phyloP scores from a whole-genome alignment of 2,888 invertebrate species.

The Pyralis farinalis region DNA sequence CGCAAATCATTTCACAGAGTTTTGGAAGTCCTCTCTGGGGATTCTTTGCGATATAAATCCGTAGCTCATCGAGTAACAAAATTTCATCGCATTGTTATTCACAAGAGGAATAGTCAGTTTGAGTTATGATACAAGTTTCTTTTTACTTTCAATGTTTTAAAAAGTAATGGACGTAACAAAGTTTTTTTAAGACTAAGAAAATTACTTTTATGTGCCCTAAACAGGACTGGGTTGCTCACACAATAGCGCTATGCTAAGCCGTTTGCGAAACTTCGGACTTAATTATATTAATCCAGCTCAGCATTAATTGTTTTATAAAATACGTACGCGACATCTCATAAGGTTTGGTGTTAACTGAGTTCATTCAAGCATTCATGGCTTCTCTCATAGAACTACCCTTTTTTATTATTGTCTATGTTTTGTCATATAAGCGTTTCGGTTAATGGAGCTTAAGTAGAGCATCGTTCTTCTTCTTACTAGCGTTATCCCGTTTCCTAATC shows the following conservation, averaged over 20 bases:
- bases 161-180: slow-evolving; percentile 13
- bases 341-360: slow-evolving; percentile 21
- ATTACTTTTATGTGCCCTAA: no score
- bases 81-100: slow-evolving; percentile 53
- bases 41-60: slow-evolving; percentile 39
- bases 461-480: no score
- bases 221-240: no score
- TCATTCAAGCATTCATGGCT: slow-evolving; percentile 9
- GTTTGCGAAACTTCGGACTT: slow-evolving; percentile 34
- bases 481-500: no score
- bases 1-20: slow-evolving; percentile 35
- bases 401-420: no score
- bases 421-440: no score
- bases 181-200: slow-evolving; percentile 6
- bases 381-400: no score
- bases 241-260: slow-evolving; percentile 28
- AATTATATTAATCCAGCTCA: slow-evolving; percentile 28
- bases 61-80: slow-evolving; percentile 44
- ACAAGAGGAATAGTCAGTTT: slow-evolving; percentile 32
- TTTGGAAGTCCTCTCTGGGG: slow-evolving; percentile 34
- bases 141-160: slow-evolving; percentile 34
- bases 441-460: no score
- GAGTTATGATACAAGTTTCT: slow-evolving; percentile 52
- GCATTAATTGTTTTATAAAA: slow-evolving; percentile 47
- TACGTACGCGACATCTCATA: slow-evolving; percentile 28